A percentile compares a stretch with the other conserved stretches of the same genome.
phyloP scores from a whole-genome alignment of 1,140 invertebrate genomes.

The Anthonomus grandis region DNA sequence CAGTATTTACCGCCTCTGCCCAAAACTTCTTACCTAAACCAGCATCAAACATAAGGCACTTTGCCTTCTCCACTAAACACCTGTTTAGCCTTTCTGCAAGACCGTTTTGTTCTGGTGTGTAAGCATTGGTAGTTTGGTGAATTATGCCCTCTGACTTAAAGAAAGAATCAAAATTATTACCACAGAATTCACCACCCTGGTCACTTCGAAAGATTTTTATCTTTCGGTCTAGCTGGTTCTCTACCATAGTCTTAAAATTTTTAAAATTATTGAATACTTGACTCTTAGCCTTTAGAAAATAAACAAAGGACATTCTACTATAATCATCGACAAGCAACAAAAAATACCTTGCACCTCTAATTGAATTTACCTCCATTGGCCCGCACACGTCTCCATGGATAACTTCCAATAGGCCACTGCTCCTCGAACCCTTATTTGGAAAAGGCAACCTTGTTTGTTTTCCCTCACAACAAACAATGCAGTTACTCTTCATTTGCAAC shows the following conservation, averaged over 20 bases:
- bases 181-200: conserved; percentile 38
- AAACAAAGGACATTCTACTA: conserved; percentile 42
- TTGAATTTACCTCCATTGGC: conserved; percentile 37
- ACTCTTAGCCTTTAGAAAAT: conserved; percentile 45
- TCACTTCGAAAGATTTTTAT: conserved; percentile 41
- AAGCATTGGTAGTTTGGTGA: conserved; percentile 33
- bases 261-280: conserved; percentile 34
- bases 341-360: conserved; percentile 44
- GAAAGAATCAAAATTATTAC: conserved; percentile 33
- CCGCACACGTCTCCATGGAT: conserved; percentile 42
- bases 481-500: conserved; percentile 25
- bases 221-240: conserved; percentile 31
- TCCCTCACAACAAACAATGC: conserved; percentile 40
- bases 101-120: conserved; percentile 50
- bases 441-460: conserved; percentile 41
- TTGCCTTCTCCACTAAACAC: conserved; percentile 45
- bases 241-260: conserved; percentile 38
- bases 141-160: conserved; percentile 34
- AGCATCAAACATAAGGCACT: conserved; percentile 44
- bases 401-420: conserved; percentile 34
- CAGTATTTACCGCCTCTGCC: conserved; percentile 49
- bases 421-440: conserved; percentile 22
- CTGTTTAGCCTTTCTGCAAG: conserved; percentile 48
- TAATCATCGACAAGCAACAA: conserved; percentile 47
- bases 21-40: conserved; percentile 43